Evolutionary conservation across 2,797 vertebrate genomes (phyloP).

Genomic region (Myoxocephalus aenaeus): DNA sequence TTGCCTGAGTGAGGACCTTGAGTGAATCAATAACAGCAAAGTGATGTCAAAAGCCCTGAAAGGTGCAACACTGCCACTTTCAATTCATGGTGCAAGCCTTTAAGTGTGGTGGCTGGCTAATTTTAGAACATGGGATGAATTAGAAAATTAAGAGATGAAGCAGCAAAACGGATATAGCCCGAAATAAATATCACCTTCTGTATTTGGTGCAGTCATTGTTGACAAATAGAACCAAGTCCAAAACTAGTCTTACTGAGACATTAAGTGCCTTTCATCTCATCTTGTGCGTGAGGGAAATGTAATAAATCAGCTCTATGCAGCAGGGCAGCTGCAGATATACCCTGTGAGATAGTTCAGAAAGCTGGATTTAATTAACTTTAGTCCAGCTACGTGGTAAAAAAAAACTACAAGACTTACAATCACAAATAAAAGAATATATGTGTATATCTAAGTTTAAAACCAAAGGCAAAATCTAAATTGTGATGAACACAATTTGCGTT

Average conservation of each 20-base stretch:
- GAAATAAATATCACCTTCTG: neutral
- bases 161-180: constrained; percentile 18
- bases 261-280: constrained; percentile 45
- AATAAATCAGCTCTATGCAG: constrained; percentile 37
- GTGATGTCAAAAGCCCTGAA: constrained; percentile 50
- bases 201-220: constrained; percentile 17
- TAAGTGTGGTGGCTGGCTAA: constrained; percentile 46
- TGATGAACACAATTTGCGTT: constrained; percentile 8
- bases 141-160: constrained; percentile 44
- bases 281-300: constrained; percentile 27
- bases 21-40: constrained; percentile 66
- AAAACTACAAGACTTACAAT: neutral
- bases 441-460: constrained; percentile 1
- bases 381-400: neutral
- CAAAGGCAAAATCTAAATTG: neutral
- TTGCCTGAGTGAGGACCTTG: constrained; percentile 33
- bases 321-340: neutral
- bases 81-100: constrained; percentile 43
- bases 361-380: neutral
- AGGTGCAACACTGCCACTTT: constrained; percentile 57
- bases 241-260: constrained; percentile 25
- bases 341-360: neutral
- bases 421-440: neutral
- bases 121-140: constrained; percentile 54
- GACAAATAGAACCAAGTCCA: constrained; percentile 32